Base-by-base conservation (phyloP, 2,797 vertebrate species). In the Spatula clypeata region DNA sequence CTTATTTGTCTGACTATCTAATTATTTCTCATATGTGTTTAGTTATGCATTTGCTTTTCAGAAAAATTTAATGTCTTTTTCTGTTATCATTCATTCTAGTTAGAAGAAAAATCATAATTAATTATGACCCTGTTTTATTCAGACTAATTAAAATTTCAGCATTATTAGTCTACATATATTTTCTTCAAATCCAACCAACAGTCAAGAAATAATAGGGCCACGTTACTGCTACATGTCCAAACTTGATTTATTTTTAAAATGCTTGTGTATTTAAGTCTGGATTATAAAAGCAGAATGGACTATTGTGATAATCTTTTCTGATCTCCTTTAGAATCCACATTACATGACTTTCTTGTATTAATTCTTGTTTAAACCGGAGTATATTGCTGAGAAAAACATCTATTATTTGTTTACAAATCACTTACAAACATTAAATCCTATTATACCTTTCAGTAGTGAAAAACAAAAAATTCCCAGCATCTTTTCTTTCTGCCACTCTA, bases 261-360 rank as follows among this genome's bases (percentile, higher is more conserved):
- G 64, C 88, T 92, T 95, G 81, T 80, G n/a, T 93, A 40, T 91
- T 88, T 88, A 94, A 86, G 7, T 42, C 73, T 67, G 79, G 93
- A 95, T 94, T 94, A 88, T 75, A 82, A 93, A 93, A 93, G 31
- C 86, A 76, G 88, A 88, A 85, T 47, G 55, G 51, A 94, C 64
- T 94, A 60, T 86, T 90, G 64, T 67, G 90, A 82, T 96, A 95
- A 97, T 96, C 94, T 96, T 29, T 88, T 90, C 55, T 96, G 80
- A 96, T 97, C 95, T 95, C n/a, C 95, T 95, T 86, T 94, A 92
- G 66, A 88, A 88, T 93, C 65, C 72, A 90, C 73, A 75, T 95
- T 90, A 96, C 92, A 94, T 95, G n/a, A 69, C 42, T 86, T 91
- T 86, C 85, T 91, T 58, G 88, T 83, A 96, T 95, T 96, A 95